Percentiles rank a stretch among this genome's conserved stretches.
Conservation (phyloP, 2,888 invertebrate genomes). For the Lasioglossum figueresi region DNA sequence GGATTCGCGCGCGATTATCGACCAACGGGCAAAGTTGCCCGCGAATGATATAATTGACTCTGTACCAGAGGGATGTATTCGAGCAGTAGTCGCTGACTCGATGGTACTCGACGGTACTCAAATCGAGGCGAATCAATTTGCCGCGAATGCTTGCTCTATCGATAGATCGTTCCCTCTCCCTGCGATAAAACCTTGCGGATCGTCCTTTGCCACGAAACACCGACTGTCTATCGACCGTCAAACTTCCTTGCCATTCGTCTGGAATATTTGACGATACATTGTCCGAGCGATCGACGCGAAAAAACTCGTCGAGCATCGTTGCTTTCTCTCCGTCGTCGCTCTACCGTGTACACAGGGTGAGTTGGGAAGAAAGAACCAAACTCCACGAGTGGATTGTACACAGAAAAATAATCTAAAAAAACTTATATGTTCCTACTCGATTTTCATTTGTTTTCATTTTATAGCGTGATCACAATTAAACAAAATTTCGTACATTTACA, state of each 20-base stretch:
- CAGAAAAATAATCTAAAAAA: no score
- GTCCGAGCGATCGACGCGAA: background rate
- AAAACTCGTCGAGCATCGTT: background rate
- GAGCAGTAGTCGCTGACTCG: constrained; percentile 2
- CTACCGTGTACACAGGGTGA: no score
- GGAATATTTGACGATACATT: background rate
- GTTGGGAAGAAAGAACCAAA: no score
- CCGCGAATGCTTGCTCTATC: background rate
- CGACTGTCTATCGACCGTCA: background rate
- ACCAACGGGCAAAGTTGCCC: background rate
- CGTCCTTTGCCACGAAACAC: background rate
- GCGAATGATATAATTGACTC: background rate
- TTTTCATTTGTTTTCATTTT: no score
- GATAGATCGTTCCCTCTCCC: background rate
- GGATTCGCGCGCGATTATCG: constrained; percentile 17
- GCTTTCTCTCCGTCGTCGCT: background rate
- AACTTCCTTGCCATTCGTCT: background rate
- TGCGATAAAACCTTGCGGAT: background rate
- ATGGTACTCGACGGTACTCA: constrained; percentile 2
- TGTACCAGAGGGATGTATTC: background rate
- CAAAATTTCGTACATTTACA: no score
- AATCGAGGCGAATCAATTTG: constrained; percentile 14
- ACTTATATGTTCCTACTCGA: no score
- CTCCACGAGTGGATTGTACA: no score
- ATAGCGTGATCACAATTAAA: no score